Evolutionary conservation across 1,140 invertebrate species (phyloP), one percentile per base, ranked within the genome.

Genomic region (Rhyzopertha dominica): DNA sequence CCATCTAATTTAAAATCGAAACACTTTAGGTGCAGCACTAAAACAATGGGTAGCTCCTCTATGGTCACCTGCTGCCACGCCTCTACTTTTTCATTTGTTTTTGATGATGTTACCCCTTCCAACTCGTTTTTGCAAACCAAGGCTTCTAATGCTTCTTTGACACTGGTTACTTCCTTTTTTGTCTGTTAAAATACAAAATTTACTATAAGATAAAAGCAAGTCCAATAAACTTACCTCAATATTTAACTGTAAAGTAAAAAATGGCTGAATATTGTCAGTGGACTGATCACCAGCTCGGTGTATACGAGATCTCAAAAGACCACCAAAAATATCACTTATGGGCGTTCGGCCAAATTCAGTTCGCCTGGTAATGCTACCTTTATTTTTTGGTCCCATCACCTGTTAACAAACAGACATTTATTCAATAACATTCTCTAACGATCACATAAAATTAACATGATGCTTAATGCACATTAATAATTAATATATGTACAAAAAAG

Each of bases 161-260:
- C 89, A 8, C 79, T 84, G 40, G 74, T 78, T 0, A 82, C 87
- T 71, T 87, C 86, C 89, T 95, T 65, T 25, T 75, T 70, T 48
- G 46, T n/a, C n/a, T n/a, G 41, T 56, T 22, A 44, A 47, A 37
- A 23, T 65, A 63, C 19, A 43, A 43, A 34, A 16, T 35, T 7
- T 31, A 29, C n/a, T n/a, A 16, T 32, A 47, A 58, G 12, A 77
- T 41, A 41, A n/a, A n/a, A n/a, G n/a, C n/a, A n/a, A n/a, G n/a
- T n/a, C n/a, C n/a, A n/a, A n/a, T 25, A 20, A 22, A 29, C 30
- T 51, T 68, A 93, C 91, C 76, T 95, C 90, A 57, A 96, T 94
- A 59, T 96, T 93, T 23, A 97, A 74, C 63, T 91, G 90, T 9
- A 96, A 71, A 2, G 91, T 93, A 63, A 94, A 94, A 69, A 96